phyloP scores from a whole-genome alignment of 2,113 vertebrate species.

The Chitala chitala region DNA sequence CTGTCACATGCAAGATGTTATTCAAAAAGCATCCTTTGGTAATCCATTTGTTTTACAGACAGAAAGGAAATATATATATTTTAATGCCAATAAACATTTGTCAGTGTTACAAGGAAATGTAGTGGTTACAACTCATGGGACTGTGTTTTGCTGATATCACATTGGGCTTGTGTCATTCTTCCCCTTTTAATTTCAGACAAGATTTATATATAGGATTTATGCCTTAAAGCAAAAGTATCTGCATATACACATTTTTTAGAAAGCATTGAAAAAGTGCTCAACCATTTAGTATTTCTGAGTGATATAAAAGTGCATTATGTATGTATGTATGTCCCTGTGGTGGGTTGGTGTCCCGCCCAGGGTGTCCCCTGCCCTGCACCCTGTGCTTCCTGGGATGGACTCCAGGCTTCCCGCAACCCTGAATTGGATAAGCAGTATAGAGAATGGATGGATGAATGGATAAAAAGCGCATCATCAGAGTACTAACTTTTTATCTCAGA shows the following conservation, averaged over 20 bases:
- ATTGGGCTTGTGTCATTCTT: neutral
- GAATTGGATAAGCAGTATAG: no score
- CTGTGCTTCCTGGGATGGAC: no score
- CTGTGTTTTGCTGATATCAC: neutral
- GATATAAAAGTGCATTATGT: neutral
- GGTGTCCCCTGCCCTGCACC: no score
- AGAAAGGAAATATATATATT: neutral
- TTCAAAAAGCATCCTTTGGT: neutral
- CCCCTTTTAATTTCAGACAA: neutral
- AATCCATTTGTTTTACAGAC: neutral
- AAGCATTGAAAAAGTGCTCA: neutral
- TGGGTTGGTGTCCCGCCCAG: no score
- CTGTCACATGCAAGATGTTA: neutral
- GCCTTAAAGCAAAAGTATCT: neutral
- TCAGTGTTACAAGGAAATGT: neutral
- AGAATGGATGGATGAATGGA: no score
- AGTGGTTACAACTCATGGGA: neutral
- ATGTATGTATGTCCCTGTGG: neutral
- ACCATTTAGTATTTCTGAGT: no score
- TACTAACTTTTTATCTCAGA: no score
- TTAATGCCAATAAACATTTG: neutral
- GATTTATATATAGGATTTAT: neutral
- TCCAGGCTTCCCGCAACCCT: no score
- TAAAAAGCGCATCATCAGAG: no score
- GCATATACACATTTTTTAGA: no score